Base-by-base conservation (phyloP, 1,140 invertebrate genomes). In the Psix sp. region DNA sequence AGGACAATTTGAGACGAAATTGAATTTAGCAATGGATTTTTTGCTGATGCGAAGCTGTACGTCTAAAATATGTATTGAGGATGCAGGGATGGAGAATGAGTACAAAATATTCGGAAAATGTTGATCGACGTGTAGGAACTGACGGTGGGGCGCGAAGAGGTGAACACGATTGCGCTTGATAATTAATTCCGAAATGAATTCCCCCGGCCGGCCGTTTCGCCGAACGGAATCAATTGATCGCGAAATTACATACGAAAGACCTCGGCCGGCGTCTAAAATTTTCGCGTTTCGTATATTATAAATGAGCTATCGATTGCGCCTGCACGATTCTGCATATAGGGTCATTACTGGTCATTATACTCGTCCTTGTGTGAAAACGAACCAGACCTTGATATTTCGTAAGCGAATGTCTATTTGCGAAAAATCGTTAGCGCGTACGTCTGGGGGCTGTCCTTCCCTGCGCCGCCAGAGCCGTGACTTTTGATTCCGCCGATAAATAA, bases 281-380 rank as follows among this genome's bases (percentile, higher is more conserved):
- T 13, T 43, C 42, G 42, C 35, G 29, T 5, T 33, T 63, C 31
- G 21, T 71, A 17, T 20, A 71, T 62, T 70, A 48, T 57, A 56
- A 56, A 29, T 14, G 24, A 21, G 18, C 14, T 72, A 72, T 72
- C 46, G 68, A 72, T 72, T 72, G 31, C 45, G 31, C 10, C 33
- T n/a, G 59, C 63, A 72, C 59, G 68, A 72, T 72, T 65, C 59
- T 59, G 52, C 59, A 65, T 72, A 59, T 59, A 63, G 52, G 57
- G 67, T 72, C 67, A 72, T 72, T 72, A 72, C 67, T 72, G 67
- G 67, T 72, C 67, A 72, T 72, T 72, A 72, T 72, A 63, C 67
- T 63, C 51, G 67, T 72, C 67, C 67, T 72, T 72, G 67, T 57
- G 43, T 42, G 43, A 63, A 63, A 72, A 59, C 39, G 59, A 72